Evolutionary conservation across 1,140 invertebrate genomes (phyloP).

Genomic region (Drosophila parabipectinata): DNA sequence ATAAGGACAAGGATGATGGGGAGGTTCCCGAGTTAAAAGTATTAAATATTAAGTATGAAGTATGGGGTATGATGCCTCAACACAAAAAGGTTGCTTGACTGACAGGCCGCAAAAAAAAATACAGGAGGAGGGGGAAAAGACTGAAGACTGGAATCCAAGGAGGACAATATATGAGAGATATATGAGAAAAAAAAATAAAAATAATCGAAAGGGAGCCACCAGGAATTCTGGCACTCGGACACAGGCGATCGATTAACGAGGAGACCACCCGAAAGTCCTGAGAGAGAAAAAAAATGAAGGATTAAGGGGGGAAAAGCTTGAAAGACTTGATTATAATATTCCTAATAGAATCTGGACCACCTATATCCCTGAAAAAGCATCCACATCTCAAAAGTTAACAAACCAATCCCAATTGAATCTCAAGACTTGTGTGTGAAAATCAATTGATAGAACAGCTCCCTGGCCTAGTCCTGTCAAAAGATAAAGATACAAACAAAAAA

Average conservation of each 20-base stretch:
- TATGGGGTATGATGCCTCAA: conserved; percentile 40
- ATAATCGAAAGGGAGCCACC: conserved; percentile 4
- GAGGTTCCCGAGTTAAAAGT: not conserved
- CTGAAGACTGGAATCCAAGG: not conserved
- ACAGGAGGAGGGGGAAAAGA: not conserved
- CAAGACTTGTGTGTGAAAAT: not conserved
- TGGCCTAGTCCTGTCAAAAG: not conserved
- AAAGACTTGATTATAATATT: too few relatives aligned
- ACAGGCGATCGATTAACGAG: conserved; percentile 19
- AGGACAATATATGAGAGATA: conserved; percentile 9
- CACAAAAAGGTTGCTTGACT: conserved; percentile 56
- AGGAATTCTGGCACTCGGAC: not conserved
- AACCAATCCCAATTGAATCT: not conserved
- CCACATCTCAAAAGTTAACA: too few relatives aligned
- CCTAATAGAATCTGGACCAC: too few relatives aligned
- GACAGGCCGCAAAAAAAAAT: conserved; percentile 43
- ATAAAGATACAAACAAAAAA: not conserved
- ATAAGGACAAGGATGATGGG: not conserved
- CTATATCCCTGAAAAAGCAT: too few relatives aligned
- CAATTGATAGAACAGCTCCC: not conserved
- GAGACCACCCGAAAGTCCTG: conserved; percentile 32
- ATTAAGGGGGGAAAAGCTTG: too few relatives aligned
- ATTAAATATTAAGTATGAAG: not conserved
- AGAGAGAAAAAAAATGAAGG: too few relatives aligned
- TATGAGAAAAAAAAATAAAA: not conserved